These are phyloP conservation scores for Bothrops jararaca DNA, from an alignment of 2,113 vertebrate genomes.

Conservation along the genomic window DNA sequence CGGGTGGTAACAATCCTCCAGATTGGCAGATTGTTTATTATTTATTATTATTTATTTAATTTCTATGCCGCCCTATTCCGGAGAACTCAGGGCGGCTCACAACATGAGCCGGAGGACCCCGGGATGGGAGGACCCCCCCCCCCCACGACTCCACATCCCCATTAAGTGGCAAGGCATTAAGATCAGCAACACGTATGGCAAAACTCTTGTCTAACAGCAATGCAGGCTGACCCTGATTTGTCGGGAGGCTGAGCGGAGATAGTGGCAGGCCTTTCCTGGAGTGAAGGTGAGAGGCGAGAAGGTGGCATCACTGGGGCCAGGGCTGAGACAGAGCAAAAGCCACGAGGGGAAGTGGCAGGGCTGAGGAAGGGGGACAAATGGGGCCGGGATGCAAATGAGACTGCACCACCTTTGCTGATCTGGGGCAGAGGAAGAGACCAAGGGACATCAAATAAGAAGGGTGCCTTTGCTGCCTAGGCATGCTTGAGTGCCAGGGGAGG, in stretches of 20 bases:
- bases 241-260: conserved; percentile 58
- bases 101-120: too few relatives aligned
- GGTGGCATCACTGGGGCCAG: neutral
- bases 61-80: too few relatives aligned
- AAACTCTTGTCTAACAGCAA: conserved; percentile 54
- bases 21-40: too few relatives aligned
- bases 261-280: conserved; percentile 48
- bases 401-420: conserved; percentile 26
- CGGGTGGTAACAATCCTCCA: neutral
- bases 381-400: conserved; percentile 32
- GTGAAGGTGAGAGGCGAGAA: conserved; percentile 31
- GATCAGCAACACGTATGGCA: conserved; percentile 49
- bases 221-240: conserved; percentile 61
- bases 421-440: neutral
- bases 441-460: neutral
- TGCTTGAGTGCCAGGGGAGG: neutral
- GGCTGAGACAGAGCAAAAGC: neutral
- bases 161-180: conserved; percentile 43
- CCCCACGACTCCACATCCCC: neutral
- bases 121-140: neutral
- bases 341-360: conserved; percentile 1
- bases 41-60: too few relatives aligned
- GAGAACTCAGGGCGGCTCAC: too few relatives aligned
- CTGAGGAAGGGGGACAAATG: neutral
- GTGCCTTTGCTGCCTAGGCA: neutral